Conservation (phyloP, 2,888 invertebrate species). For the Biston stratarius region DNA sequence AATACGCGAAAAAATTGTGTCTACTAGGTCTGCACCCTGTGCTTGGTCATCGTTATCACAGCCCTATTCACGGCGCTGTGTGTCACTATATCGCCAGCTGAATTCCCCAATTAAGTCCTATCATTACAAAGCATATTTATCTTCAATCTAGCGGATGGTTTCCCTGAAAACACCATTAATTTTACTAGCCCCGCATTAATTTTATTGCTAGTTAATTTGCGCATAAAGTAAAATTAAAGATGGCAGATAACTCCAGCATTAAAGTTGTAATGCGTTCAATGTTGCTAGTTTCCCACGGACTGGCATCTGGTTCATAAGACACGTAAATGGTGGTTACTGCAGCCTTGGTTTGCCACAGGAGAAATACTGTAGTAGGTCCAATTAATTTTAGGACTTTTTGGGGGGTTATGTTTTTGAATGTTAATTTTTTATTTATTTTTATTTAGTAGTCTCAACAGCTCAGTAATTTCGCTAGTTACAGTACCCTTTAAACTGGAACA, state of each 20-base stretch:
- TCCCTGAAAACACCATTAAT: not conserved
- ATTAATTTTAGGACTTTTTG: too few species aligned
- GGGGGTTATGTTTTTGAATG: too few species aligned
- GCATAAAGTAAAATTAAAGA: constrained; percentile 35
- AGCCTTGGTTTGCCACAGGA: constrained; percentile 33
- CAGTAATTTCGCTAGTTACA: too few species aligned
- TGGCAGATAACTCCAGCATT: constrained; percentile 34
- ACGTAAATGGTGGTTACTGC: constrained; percentile 41
- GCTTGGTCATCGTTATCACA: too few species aligned
- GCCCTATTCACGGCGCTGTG: too few species aligned
- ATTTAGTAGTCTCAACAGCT: too few species aligned
- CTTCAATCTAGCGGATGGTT: not conserved
- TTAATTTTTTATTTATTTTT: too few species aligned
- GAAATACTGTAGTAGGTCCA: not conserved
- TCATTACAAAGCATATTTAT: not conserved
- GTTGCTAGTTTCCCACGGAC: constrained; percentile 43
- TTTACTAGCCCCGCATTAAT: not conserved
- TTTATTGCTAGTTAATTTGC: constrained; percentile 27
- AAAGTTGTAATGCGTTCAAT: constrained; percentile 30
- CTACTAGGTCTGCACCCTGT: too few species aligned
- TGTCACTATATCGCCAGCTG: too few species aligned
- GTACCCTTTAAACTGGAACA: too few species aligned
- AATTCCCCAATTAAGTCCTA: not conserved
- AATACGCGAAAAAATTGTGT: too few species aligned
- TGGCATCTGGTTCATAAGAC: constrained; percentile 37